Evolutionary conservation across 2,888 invertebrate genomes (phyloP), one percentile per base, ranked within the genome.

Genomic region (Mythimna albipuncta): DNA sequence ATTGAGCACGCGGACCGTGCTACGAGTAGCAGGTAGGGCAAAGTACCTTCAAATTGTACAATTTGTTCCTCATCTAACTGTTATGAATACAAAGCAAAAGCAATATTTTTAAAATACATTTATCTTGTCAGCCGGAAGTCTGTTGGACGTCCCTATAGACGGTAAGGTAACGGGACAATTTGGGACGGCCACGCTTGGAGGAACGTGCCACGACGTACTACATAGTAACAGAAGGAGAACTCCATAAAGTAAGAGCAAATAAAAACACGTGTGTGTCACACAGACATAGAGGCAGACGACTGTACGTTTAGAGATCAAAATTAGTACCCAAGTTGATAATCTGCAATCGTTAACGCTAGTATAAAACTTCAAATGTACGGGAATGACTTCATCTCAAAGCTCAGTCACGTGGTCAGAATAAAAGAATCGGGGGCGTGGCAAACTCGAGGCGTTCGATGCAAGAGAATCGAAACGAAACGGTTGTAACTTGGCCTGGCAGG

Each of bases 81-180:
- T 69, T 81, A 69, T 73, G 71, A 79, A 81, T 72, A 76, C 63
- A 79, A 83, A 82, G 72, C 65, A 66, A 81, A 68, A 79, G 59
- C 64, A 71, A 64, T 79, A 58, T 85, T 84, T 77, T 81, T 71
- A 68, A 82, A 78, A 81, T 81, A 74, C 59, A 85, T 81, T 83
- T 78, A 78, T 81, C 72, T 81, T 81, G 81, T 75, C 72, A 70
- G 71, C 59, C 55, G 73, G 72, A 73, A 75, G 73, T 66, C 70
- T 77, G 80, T 80, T 67, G 82, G 81, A 71, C 64, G 79, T 83
- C 81, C 74, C 75, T 64, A 74, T 74, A 73, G 76, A 76, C 67
- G 57, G 54, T 66, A 75, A 63, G 69, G 73, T 72, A 71, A 57
- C 62, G 77, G 82, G 69, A 75, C 72, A 83, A 81, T 81, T 85